Evolutionary conservation across 2,797 vertebrate species (phyloP), one percentile per base, ranked within the genome.

Genomic region (Manis crassicaudata): DNA sequence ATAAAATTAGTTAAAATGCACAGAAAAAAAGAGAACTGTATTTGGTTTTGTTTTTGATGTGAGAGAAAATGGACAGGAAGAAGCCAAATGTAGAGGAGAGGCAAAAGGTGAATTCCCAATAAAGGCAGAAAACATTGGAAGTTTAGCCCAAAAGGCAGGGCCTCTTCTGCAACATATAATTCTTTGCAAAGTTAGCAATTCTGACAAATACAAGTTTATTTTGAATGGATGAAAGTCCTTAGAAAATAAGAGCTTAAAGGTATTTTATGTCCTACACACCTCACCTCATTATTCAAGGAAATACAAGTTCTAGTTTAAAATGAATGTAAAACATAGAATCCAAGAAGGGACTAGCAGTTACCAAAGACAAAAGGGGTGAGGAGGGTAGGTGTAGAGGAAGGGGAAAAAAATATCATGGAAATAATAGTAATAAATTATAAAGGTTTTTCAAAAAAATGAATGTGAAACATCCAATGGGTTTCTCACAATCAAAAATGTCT

Each of bases 301-400:
- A 92, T 90, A 40, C 18, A 80, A n/a, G 12, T n/a, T 93, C 92
- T 92, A 56, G 21, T n/a, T 67, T 92, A 56, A 95, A 85, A 70
- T 67, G 35, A 94, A 46, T 58, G 50, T 5, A 65, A 79, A 86
- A 46, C 43, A 46, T 10, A 46, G 43, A 46, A 46, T 46, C 43
- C 43, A 46, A 46, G 43, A 46, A 46, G 43, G 8, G 43, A 46
- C 43, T 46, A 46, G 43, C 8, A 10, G 8, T 46, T 46, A 46
- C 43, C 8, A 46, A 46, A 46, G 43, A 8, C 8, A 46, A 46
- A 46, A 9, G 43, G 43, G 43, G 43, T 46, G 43, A 10, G 43
- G 43, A 46, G 43, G 43, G 43, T 46, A 46, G 43, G 43, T 46
- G 43, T 46, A 8, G 43, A 46, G 43, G 43, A 46, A 46, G 43